A percentile compares a stretch with the other conserved stretches of the same genome.
These are phyloP conservation scores for Onychomys leucogaster DNA, from an alignment of 2,797 vertebrate species.

Conservation along the genomic window DNA sequence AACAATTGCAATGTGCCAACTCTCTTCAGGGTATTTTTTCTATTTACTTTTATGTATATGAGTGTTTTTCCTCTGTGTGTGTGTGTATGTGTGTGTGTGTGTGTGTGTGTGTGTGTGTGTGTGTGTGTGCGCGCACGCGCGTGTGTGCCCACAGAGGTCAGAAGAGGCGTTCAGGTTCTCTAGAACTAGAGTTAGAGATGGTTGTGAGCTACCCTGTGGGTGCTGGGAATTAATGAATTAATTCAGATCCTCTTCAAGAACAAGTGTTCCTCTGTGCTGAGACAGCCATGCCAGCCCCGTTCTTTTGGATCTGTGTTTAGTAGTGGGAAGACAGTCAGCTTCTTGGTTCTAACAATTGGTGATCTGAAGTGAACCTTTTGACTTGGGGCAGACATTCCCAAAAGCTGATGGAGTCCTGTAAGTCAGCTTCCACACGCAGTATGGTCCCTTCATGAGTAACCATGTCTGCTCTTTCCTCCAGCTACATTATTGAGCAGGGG, in stretches of 20 bases:
- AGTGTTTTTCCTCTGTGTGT: neutral
- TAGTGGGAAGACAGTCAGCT: conserved; percentile 33
- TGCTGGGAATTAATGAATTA: neutral
- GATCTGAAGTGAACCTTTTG: conserved; percentile 52
- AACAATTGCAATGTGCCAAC: neutral
- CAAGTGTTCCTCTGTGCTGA: neutral
- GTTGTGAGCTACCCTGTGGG: neutral
- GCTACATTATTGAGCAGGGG: conserved; percentile 97
- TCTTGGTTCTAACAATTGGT: conserved; percentile 14
- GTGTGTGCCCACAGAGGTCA: neutral
- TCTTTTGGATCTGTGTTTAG: neutral
- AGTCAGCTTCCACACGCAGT: neutral
- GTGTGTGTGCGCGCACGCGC: no score
- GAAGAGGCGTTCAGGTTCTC: neutral
- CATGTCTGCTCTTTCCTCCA: conserved; percentile 81
- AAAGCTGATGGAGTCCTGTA: neutral
- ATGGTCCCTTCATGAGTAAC: neutral
- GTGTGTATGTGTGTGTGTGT: neutral
- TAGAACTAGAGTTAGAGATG: neutral
- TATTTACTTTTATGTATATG: neutral
- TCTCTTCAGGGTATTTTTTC: neutral
- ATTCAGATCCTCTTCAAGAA: neutral
- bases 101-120: neutral
- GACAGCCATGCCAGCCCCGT: neutral
- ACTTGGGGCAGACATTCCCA: neutral